phyloP scores from a whole-genome alignment of 2,797 vertebrate species.

The Tenualosa thibaudeaui region DNA sequence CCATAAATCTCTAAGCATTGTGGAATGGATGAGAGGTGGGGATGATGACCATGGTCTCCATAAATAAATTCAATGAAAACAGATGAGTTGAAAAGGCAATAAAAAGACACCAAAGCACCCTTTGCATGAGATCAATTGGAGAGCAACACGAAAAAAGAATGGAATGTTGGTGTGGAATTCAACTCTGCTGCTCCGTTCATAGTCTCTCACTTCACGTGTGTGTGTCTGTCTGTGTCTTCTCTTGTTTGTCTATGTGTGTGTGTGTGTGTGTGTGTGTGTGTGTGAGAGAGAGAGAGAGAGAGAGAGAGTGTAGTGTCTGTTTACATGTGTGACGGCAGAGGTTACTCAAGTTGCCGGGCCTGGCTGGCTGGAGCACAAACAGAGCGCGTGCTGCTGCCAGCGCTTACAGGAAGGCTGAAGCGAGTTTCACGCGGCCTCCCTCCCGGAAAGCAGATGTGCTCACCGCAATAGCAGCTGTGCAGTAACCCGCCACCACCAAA shows the following conservation, averaged over 20 bases:
- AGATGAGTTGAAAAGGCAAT: background rate
- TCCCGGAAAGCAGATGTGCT: constrained; percentile 25
- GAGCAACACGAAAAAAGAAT: constrained; percentile 38
- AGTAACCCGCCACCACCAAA: background rate
- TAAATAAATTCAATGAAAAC: constrained; percentile 1
- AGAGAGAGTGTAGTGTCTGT: constrained; percentile 14
- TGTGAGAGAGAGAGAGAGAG: background rate
- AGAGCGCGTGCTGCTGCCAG: constrained; percentile 12
- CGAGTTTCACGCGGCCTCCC: constrained; percentile 23
- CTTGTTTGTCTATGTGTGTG: background rate
- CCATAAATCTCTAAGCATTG: background rate
- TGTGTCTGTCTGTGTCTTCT: background rate
- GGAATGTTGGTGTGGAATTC: constrained; percentile 58
- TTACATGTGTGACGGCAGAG: constrained; percentile 22
- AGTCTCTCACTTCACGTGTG: background rate
- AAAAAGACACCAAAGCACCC: background rate
- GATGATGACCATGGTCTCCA: background rate
- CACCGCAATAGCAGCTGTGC: constrained; percentile 8
- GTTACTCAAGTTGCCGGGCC: constrained; percentile 11
- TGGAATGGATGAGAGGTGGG: background rate
- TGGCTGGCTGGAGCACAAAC: constrained; percentile 14
- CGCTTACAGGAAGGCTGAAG: constrained; percentile 25
- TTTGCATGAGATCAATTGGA: background rate
- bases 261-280: constrained; percentile 3
- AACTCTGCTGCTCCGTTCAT: background rate